These are phyloP conservation scores for Ericerus pela DNA, from an alignment of 1,140 invertebrate species.

Conservation along the genomic window DNA sequence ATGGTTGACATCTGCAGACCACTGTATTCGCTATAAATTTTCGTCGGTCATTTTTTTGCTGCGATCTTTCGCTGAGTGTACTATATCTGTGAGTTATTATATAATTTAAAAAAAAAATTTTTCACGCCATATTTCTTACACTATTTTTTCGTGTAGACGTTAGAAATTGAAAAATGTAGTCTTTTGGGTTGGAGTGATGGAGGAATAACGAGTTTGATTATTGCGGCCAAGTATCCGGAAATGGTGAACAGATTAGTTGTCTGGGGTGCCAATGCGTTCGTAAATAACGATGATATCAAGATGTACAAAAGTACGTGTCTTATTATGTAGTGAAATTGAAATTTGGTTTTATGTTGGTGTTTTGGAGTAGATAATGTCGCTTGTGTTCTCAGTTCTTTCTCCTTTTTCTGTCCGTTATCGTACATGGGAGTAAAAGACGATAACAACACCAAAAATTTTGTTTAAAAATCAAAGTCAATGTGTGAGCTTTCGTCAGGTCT, in stretches of 20 bases:
- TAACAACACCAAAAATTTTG: too few relatives aligned
- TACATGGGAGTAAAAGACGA: too few relatives aligned
- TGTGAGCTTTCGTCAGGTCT: too few relatives aligned
- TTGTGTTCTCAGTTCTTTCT: not conserved
- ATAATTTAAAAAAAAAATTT: too few relatives aligned
- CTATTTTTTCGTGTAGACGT: constrained; percentile 30
- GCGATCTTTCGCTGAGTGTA: too few relatives aligned
- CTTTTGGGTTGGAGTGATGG: constrained; percentile 82
- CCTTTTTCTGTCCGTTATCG: too few relatives aligned
- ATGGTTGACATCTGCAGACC: too few relatives aligned
- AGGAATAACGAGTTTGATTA: constrained; percentile 57
- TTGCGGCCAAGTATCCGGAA: constrained; percentile 51
- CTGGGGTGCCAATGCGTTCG: constrained; percentile 61
- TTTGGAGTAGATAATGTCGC: not conserved
- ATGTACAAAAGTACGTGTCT: constrained; percentile 38
- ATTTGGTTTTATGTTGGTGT: not conserved
- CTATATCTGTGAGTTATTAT: too few relatives aligned
- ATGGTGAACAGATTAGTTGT: constrained; percentile 55
- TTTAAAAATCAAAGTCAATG: too few relatives aligned
- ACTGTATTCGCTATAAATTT: too few relatives aligned
- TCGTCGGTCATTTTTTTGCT: too few relatives aligned
- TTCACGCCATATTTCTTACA: too few relatives aligned
- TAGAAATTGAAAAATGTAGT: constrained; percentile 55
- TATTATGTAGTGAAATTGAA: not conserved
- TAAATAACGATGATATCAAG: constrained; percentile 49